A percentile compares a stretch with the other conserved stretches of the same genome.
These are phyloP conservation scores for Penaeus indicus DNA, from an alignment of 1,140 invertebrate genomes.

Conservation along the genomic window DNA sequence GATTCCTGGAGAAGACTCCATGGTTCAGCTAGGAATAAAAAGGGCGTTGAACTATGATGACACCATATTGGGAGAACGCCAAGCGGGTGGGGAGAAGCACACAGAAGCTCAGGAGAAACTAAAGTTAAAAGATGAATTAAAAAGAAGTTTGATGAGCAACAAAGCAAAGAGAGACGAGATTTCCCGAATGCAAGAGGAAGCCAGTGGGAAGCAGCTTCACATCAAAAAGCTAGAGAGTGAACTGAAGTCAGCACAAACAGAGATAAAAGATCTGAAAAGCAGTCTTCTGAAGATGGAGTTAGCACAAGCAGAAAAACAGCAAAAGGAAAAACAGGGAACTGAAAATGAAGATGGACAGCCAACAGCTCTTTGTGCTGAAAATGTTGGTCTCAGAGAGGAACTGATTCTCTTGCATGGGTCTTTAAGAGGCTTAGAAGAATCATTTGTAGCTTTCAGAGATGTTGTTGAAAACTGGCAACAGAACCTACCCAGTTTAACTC, in stretches of 20 bases:
- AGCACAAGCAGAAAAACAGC: constrained; percentile 18
- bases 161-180: constrained; percentile 58
- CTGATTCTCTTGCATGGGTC: not conserved
- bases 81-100: not conserved
- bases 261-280: constrained; percentile 38
- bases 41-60: constrained; percentile 55
- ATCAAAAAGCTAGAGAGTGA: constrained; percentile 45
- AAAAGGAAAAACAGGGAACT: constrained; percentile 9
- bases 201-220: constrained; percentile 4
- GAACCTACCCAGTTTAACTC: not conserved
- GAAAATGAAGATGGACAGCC: constrained; percentile 5
- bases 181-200: constrained; percentile 38
- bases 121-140: constrained; percentile 55
- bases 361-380: constrained; percentile 40
- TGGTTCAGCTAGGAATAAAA: constrained; percentile 50
- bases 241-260: constrained; percentile 42
- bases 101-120: constrained; percentile 35
- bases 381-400: constrained; percentile 53
- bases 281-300: constrained; percentile 39
- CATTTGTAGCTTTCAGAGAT: constrained; percentile 16
- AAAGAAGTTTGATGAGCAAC: constrained; percentile 56
- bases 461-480: constrained; percentile 12
- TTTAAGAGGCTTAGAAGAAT: constrained; percentile 18
- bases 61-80: not conserved
- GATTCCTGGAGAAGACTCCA: constrained; percentile 46